Percentiles rank a stretch among this genome's conserved stretches.
Conservation (phyloP, 2,888 invertebrate genomes). For the Coleophora flavipennella region DNA sequence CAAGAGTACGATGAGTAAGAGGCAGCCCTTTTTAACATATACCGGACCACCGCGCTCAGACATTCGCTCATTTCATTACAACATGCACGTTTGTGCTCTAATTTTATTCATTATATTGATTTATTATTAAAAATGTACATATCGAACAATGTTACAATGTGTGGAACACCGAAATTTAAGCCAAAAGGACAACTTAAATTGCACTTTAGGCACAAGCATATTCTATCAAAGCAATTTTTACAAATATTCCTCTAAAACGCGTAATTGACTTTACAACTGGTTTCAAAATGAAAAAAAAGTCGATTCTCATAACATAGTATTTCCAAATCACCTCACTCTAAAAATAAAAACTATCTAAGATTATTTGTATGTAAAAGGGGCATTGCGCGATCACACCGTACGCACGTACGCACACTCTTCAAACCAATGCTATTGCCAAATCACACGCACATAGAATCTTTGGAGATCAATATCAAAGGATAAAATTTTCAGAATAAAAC, state of each 20-base stretch:
- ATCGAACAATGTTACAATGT: constrained; percentile 7
- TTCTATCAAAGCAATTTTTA: constrained; percentile 30
- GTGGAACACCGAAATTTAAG: constrained; percentile 33
- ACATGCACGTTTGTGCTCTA: too few species aligned
- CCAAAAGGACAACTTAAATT: constrained; percentile 20
- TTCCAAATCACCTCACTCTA: too few species aligned
- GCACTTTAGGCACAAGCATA: constrained; percentile 48
- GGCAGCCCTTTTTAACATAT: constrained; percentile 50
- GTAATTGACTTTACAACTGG: constrained; percentile 48
- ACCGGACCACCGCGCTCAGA: constrained; percentile 22
- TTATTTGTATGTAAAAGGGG: too few species aligned
- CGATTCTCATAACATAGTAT: too few species aligned
- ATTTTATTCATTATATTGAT: too few species aligned
- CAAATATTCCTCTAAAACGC: constrained; percentile 29
- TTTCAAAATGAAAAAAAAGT: too few species aligned
- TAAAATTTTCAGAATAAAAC: constrained; percentile 53
- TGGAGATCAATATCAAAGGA: constrained; percentile 59
- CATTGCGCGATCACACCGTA: too few species aligned
- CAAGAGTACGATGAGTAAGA: too few species aligned
- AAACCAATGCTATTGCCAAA: constrained; percentile 26
- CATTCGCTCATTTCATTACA: not conserved
- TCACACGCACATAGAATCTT: constrained; percentile 42
- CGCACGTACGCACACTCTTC: too few species aligned
- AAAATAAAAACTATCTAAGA: too few species aligned
- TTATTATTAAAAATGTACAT: too few species aligned